phyloP scores from a whole-genome alignment of 2,797 vertebrate genomes.

The Margarornis squamiger region DNA sequence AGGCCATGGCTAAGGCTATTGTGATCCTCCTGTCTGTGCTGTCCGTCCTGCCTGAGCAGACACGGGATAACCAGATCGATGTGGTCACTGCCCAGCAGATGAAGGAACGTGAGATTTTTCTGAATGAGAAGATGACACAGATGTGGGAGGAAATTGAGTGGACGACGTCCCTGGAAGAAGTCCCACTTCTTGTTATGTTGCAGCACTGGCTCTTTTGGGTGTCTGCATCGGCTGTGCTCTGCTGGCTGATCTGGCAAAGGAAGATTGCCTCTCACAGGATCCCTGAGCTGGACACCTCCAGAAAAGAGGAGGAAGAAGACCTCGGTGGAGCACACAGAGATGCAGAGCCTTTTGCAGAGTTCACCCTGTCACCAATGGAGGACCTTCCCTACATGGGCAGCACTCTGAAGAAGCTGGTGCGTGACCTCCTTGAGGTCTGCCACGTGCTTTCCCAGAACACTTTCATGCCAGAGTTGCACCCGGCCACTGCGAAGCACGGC shows the following conservation, averaged over 20 bases:
- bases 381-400: background rate
- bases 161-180: background rate
- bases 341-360: background rate
- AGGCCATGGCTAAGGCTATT: background rate
- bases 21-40: background rate
- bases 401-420: background rate
- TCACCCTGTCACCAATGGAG: fast-evolving
- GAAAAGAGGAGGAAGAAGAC: too few relatives aligned
- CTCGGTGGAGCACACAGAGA: fast-evolving
- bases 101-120: fast-evolving
- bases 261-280: too few relatives aligned
- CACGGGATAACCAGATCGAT: fast-evolving
- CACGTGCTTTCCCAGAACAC: background rate
- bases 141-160: background rate
- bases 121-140: fast-evolving
- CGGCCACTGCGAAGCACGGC: background rate
- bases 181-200: background rate
- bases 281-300: background rate
- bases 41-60: background rate
- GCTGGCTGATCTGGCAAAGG: background rate
- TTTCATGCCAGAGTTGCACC: background rate
- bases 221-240: background rate
- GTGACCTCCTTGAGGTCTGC: background rate
- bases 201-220: too few relatives aligned
- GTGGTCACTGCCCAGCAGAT: fast-evolving